Base-by-base conservation (phyloP, 2,797 vertebrate species). In the Arremon brunneinucha region DNA sequence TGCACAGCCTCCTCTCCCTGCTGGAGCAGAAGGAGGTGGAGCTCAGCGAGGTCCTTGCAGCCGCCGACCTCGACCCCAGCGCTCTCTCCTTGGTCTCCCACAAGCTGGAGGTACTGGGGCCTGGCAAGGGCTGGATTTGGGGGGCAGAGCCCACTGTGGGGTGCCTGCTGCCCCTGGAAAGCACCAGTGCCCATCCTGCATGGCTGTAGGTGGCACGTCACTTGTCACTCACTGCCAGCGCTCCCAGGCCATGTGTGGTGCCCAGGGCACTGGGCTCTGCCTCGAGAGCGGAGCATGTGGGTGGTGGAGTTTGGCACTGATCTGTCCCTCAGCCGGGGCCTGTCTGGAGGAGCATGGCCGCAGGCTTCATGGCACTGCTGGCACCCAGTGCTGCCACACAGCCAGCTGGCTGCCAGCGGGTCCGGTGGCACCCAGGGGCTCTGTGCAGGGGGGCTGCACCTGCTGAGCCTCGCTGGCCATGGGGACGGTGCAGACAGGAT, bases 1-100 rank as follows among this genome's bases (percentile, higher is more conserved):
- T 99, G 88, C 96, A 96, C 8, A 94, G 93, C 0, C 96, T 99
- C 27, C 96, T 93, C 1, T 70, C 96, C 0, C 62, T 93, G 2
- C 92, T 99, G 97, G 98, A 99, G 96, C 98, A 98, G 90, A 99
- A 98, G 39, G 98, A 99, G 70, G 97, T 97, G 57, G 98, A 99
- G 97, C 97, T 99, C n/a, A 94, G 92, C 0, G 97, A 98, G 28
- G 97, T 98, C 49, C 77, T 99, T 1, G 97, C 98, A 5, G 97
- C 98, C 65, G 98, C 98, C 39, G 98, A 97, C 88, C 92, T 99
- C 8, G 98, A 99, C 72, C 98, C 97, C 3, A 92, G 93, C 0
- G 97, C 98, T 16, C 96, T 99, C 12, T 93, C 93, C 5, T 94
- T 97, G 26, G 83, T 99, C 93, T 98, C 98, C 0, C 96, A 91